Base-by-base conservation (phyloP, 1,140 invertebrate species). In the Drosophila tropicalis region DNA sequence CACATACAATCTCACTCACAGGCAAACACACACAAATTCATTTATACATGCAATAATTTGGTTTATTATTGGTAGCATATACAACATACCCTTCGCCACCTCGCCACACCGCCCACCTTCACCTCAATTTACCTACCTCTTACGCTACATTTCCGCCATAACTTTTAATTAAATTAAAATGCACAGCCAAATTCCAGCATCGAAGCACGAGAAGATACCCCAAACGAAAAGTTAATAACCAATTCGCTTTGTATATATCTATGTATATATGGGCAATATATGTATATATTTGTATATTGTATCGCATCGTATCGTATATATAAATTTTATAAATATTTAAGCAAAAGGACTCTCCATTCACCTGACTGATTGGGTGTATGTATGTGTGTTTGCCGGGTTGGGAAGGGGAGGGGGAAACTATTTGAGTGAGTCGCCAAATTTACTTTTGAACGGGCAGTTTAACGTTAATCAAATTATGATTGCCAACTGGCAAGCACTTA, bases 81-180 rank as follows among this genome's bases (percentile, higher is more conserved):
- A 56, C 62, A 65, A 36, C 62, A 60, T 67, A 67, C 25, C 34
- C 32, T 55, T 62, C 39, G 36, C 13, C 57, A 36, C 61, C 19
- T n/a, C 15, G 1, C 32, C 29, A 13, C 22, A 36, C 17, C 63
- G 47, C 36, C 36, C 36, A 13, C 12, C 36, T 0, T 13, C 10
- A 13, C 36, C 36, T 13, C 36, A 12, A 39, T 39, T 39, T 39
- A 39, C 36, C 60, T 40, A 39, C 39, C 70, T 67, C 34, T 87
- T 76, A 68, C 61, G 76, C 61, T 71, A 87, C 83, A 86, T 83
- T 87, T 86, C 56, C 56, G 80, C 84, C 85, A 87, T 87, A 87
- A 87, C 84, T 87, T 87, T 87, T 87, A 87, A 87, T 87, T 87
- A 78, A 89, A 87, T 87, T 87, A 87, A 87, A 87, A 89, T 87